phyloP scores from a whole-genome alignment of 1,140 invertebrate species.

The Monomorium pharaonis region DNA sequence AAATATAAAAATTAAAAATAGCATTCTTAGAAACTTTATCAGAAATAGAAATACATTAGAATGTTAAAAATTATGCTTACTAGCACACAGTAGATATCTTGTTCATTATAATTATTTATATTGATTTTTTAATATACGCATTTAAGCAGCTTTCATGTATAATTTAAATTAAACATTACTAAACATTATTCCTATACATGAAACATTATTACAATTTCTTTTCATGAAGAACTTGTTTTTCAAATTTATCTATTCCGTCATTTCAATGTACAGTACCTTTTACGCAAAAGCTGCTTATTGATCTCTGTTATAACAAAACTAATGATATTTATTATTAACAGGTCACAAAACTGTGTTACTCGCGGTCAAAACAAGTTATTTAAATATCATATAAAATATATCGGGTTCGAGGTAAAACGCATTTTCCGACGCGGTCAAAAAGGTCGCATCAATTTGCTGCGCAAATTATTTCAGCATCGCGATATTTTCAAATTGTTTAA shows the following conservation, averaged over 20 bases:
- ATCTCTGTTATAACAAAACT: neutral
- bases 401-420: slow-evolving; percentile 7
- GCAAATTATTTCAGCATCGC: neutral
- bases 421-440: neutral
- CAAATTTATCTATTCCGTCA: neutral
- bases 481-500: neutral
- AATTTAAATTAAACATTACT: neutral
- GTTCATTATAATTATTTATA: neutral
- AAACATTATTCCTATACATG: neutral
- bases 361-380: neutral
- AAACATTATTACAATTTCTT: neutral
- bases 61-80: neutral
- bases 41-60: neutral
- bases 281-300: neutral
- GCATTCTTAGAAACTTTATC: neutral
- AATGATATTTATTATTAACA: slow-evolving; percentile 36
- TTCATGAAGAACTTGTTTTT: neutral
- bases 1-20: neutral
- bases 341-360: neutral
- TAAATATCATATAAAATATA: slow-evolving; percentile 4
- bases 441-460: neutral
- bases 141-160: neutral
- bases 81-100: slow-evolving; percentile 1
- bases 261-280: neutral
- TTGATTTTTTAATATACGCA: neutral